phyloP scores from a whole-genome alignment of 2,113 vertebrate genomes.

The Corydoras maculifer region DNA sequence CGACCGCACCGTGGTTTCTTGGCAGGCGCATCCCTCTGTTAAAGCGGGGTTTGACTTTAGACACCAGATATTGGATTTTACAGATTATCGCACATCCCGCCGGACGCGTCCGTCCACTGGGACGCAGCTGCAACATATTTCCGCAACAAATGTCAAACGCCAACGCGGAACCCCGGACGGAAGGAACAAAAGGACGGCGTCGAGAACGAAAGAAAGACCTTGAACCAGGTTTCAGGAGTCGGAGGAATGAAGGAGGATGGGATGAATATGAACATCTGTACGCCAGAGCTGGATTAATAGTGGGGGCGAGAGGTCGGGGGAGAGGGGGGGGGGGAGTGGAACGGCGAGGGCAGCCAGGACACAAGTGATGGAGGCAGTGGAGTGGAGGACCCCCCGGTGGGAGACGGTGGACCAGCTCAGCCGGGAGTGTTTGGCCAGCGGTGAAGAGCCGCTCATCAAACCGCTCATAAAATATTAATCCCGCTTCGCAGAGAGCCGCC shows the following conservation, averaged over 20 bases:
- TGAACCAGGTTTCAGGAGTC: too few species aligned
- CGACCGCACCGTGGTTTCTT: not conserved
- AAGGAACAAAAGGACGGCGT: not conserved
- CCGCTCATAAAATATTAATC: conserved; percentile 27
- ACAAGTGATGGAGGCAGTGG: conserved; percentile 11
- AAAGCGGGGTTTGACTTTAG: conserved; percentile 18
- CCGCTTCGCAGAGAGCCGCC: conserved; percentile 4
- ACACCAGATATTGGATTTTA: conserved; percentile 25
- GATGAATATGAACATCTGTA: too few species aligned
- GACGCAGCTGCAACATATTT: conserved; percentile 12
- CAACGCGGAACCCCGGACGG: not conserved
- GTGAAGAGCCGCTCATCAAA: conserved; percentile 25
- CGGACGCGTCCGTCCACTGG: conserved; percentile 11
- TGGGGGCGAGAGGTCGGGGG: not conserved
- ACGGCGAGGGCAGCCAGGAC: not conserved
- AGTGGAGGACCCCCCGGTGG: conserved; percentile 11
- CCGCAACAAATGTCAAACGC: not conserved
- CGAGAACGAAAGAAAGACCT: too few species aligned
- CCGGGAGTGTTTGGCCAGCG: conserved; percentile 25
- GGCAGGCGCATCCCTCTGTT: conserved; percentile 10
- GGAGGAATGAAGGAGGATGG: too few species aligned
- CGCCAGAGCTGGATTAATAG: not conserved
- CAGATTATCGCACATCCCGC: conserved; percentile 18
- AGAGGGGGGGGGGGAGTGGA: not conserved
- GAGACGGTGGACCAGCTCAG: conserved; percentile 21